phyloP scores from a whole-genome alignment of 2,113 vertebrate genomes.

The Paracanthobrama guichenoti region DNA sequence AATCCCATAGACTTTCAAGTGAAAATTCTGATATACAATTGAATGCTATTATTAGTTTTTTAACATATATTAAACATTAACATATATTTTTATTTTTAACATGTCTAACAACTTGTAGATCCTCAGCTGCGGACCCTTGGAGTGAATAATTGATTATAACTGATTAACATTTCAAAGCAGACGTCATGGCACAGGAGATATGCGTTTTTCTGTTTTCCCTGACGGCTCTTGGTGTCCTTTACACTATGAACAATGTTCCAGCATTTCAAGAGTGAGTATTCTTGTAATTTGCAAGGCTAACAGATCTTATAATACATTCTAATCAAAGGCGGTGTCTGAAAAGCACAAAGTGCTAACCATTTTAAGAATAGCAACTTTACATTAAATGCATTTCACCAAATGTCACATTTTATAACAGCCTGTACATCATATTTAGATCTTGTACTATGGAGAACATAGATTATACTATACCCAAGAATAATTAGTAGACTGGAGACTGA shows the following conservation, averaged over 20 bases:
- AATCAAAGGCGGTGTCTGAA: not conserved
- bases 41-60: too few species aligned
- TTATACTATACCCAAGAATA: not conserved
- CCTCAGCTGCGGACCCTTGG: not conserved
- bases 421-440: not conserved
- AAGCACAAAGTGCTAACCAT: not conserved
- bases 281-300: not conserved
- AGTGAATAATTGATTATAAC: not conserved
- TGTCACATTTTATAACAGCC: not conserved
- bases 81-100: too few species aligned
- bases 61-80: too few species aligned
- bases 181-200: slow-evolving; percentile 71
- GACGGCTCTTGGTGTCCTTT: slow-evolving; percentile 78
- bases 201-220: slow-evolving; percentile 79
- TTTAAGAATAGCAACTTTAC: not conserved
- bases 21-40: not conserved
- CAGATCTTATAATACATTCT: not conserved
- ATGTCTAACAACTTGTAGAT: not conserved
- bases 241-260: slow-evolving; percentile 73
- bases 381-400: not conserved
- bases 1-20: not conserved
- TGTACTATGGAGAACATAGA: not conserved
- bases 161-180: not conserved
- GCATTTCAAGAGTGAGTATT: slow-evolving; percentile 82
- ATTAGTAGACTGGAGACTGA: not conserved